phyloP scores from a whole-genome alignment of 2,888 invertebrate genomes.

The Slavum lentiscoides region DNA sequence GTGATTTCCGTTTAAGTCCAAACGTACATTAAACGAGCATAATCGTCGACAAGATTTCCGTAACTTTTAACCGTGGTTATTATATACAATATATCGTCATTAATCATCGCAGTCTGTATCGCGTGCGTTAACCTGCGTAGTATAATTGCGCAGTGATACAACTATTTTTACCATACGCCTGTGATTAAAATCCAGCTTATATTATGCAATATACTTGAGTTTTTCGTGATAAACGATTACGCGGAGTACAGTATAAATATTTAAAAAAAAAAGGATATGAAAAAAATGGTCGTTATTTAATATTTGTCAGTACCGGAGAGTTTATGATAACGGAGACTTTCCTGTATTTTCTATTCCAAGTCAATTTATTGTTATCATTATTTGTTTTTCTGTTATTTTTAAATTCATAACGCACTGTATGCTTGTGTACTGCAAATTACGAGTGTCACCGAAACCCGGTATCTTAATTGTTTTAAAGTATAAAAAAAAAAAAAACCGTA shows the following conservation, averaged over 20 bases:
- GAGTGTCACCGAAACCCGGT: too few species aligned
- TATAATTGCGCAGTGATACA: background rate
- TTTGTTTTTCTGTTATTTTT: too few species aligned
- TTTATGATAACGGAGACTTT: too few species aligned
- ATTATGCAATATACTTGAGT: background rate
- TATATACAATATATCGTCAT: background rate
- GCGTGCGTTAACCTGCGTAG: background rate
- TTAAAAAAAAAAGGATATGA: background rate
- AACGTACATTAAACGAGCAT: background rate
- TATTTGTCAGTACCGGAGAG: too few species aligned
- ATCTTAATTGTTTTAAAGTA: too few species aligned
- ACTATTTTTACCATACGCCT: conserved; percentile 9
- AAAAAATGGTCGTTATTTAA: too few species aligned
- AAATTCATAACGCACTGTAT: too few species aligned
- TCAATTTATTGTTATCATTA: too few species aligned
- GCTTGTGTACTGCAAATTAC: too few species aligned
- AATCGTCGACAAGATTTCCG: background rate
- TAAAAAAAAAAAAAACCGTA: too few species aligned
- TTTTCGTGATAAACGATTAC: conserved; percentile 6
- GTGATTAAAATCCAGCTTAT: conserved; percentile 13
- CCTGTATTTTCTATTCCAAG: too few species aligned
- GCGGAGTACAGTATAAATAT: background rate
- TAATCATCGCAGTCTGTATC: conserved; percentile 2
- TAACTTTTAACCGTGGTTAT: conserved; percentile 12
- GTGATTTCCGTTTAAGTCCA: background rate